phyloP scores from a whole-genome alignment of 2,797 vertebrate species.

The Sebastolobus alascanus region DNA sequence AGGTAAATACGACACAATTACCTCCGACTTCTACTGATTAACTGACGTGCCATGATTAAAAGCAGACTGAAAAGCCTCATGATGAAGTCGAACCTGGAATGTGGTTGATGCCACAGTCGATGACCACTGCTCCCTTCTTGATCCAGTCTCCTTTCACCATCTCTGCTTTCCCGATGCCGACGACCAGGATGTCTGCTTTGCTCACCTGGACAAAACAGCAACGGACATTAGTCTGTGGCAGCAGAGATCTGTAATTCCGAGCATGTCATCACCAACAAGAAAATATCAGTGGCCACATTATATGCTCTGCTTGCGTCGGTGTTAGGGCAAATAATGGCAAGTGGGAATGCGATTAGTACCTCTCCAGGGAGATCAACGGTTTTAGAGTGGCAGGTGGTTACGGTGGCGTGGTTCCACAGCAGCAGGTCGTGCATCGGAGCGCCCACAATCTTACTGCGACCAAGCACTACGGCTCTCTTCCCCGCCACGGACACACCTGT shows the following conservation, averaged over 20 bases:
- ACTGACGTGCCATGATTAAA: not conserved
- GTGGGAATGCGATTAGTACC: conserved; percentile 76
- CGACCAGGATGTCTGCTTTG: conserved; percentile 96
- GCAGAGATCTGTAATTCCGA: conserved; percentile 4
- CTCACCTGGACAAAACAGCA: conserved; percentile 84
- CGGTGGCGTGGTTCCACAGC: conserved; percentile 96
- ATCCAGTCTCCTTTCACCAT: conserved; percentile 98
- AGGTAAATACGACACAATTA: not conserved
- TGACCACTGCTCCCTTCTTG: conserved; percentile 96
- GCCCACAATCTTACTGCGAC: conserved; percentile 98
- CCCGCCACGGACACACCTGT: conserved; percentile 92
- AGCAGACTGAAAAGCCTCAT: not conserved
- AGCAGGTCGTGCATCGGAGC: conserved; percentile 98
- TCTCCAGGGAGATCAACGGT: conserved; percentile 90
- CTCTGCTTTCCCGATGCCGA: conserved; percentile 94
- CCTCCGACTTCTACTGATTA: not conserved
- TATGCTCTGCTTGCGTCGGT: not conserved
- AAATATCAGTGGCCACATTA: not conserved
- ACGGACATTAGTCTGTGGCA: not conserved
- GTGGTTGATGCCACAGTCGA: conserved; percentile 98
- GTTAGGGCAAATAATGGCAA: too few species aligned
- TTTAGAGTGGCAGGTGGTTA: conserved; percentile 98
- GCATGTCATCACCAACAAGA: not conserved
- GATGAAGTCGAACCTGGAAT: conserved; percentile 87
- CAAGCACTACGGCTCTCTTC: conserved; percentile 94